Evolutionary conservation across 2,113 vertebrate species (phyloP).

Genomic region (Scatophagus argus): DNA sequence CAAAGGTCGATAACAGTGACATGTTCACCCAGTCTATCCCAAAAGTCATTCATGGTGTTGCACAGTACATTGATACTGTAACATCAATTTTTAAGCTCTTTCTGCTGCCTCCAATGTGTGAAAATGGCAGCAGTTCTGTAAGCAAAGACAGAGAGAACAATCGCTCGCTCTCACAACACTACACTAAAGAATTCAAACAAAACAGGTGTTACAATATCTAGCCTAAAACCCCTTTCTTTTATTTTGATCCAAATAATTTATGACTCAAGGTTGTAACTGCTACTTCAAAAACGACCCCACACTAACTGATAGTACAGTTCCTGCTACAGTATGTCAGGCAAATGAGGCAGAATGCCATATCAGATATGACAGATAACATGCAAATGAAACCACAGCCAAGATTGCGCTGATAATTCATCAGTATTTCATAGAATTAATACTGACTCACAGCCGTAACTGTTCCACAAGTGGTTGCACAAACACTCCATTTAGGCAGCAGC

Average conservation of each 20-base stretch:
- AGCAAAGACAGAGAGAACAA: neutral
- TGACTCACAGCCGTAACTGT: constrained; percentile 29
- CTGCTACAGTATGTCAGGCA: neutral
- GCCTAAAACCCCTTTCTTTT: constrained; percentile 17
- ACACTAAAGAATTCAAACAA: neutral
- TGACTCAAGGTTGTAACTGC: constrained; percentile 56
- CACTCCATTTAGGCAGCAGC: constrained; percentile 7
- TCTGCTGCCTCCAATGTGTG: neutral
- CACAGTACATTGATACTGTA: neutral
- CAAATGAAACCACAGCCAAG: constrained; percentile 39
- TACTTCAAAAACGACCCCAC: constrained; percentile 16
- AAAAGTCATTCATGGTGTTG: neutral
- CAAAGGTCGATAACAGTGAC: neutral
- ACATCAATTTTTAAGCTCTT: neutral
- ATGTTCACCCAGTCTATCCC: neutral
- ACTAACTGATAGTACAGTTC: neutral
- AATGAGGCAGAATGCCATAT: constrained; percentile 16
- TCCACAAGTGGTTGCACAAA: constrained; percentile 52
- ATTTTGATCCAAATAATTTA: constrained; percentile 44
- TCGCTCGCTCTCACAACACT: neutral
- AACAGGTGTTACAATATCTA: neutral
- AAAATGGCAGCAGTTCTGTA: neutral
- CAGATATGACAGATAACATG: constrained; percentile 45
- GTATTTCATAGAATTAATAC: neutral
- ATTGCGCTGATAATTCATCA: constrained; percentile 12